Percentiles rank a stretch among this genome's conserved stretches.
Conservation (phyloP, 2,888 invertebrate genomes). For the Conops quadrifasciatus region DNA sequence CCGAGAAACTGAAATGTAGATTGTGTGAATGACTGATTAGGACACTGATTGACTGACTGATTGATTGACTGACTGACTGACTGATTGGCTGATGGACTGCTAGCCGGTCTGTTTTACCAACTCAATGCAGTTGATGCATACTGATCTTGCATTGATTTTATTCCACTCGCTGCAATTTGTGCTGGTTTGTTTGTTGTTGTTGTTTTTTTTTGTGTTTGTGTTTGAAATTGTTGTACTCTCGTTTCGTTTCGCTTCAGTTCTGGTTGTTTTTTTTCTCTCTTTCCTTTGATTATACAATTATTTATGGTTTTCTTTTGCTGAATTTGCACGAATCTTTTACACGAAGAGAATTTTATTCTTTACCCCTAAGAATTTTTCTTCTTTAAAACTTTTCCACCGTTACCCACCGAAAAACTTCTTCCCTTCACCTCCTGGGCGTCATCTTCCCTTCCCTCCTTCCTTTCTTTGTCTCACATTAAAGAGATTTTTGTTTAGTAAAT, state of each 20-base stretch:
- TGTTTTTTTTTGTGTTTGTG: background rate
- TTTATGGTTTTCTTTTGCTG: background rate
- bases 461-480: background rate
- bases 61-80: background rate
- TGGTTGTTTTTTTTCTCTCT: no score
- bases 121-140: conserved; percentile 12
- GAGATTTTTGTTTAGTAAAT: background rate
- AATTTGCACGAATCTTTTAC: background rate
- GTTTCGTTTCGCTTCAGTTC: no score
- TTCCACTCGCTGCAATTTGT: background rate
- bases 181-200: conserved; percentile 4
- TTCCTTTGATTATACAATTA: background rate
- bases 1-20: background rate
- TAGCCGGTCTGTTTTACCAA: background rate
- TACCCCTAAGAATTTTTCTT: no score
- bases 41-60: background rate
- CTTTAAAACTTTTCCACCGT: no score
- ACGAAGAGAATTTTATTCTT: no score
- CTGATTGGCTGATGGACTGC: background rate
- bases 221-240: no score
- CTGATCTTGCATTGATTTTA: no score
- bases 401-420: no score
- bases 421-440: no score
- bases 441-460: background rate
- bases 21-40: background rate